Evolutionary conservation across 2,888 invertebrate genomes (phyloP), one percentile per base, ranked within the genome.

Genomic region (Onthophagus sagittarius): DNA sequence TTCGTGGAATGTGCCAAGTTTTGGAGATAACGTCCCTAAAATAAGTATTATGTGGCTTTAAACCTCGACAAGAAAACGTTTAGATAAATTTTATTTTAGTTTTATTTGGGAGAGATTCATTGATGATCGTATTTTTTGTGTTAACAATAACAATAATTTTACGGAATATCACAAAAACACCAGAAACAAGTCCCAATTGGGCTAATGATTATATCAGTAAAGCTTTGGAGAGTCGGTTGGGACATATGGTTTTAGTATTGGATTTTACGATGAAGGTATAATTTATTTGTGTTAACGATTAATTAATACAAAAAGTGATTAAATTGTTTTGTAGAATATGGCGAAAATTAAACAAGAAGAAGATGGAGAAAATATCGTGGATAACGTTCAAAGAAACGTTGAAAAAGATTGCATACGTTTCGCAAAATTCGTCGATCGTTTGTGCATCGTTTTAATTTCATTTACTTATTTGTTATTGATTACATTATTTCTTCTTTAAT

Each of bases 1-100:
- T 13, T 88, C 89, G 13, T 90, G 88, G 84, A 84, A 87, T 73
- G 83, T 92, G 53, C 91, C 92, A 1, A 86, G 88, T 74, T 89
- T 89, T 80, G 90, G 91, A 72, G 83, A 86, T 0, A 87, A 87
- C 13, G 86, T 88, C 32, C 92, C 92, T 0, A 86, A 89, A 72
- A 85, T 91, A 77, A 75, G 89, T 89, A 83, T 39, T 69, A 13
- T 32, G 6, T 73, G 6, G 11, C 33, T 32, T 11, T 33, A n/a
- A 23, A 39, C 23, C 14, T 7, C 4, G 32, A 31, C 23, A 23
- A 23, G 3, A 23, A 23, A 23, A 3, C 23, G 23, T 62, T 72
- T 67, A 53, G 23, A 62, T 9, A 11, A 11, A 11, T 71, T 72
- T 69, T 67, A 63, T 81, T 82, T 75, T 74, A 84, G 84, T 84